These are phyloP conservation scores for Megatriorchis doriae DNA, from an alignment of 2,113 vertebrate genomes.

Conservation along the genomic window DNA sequence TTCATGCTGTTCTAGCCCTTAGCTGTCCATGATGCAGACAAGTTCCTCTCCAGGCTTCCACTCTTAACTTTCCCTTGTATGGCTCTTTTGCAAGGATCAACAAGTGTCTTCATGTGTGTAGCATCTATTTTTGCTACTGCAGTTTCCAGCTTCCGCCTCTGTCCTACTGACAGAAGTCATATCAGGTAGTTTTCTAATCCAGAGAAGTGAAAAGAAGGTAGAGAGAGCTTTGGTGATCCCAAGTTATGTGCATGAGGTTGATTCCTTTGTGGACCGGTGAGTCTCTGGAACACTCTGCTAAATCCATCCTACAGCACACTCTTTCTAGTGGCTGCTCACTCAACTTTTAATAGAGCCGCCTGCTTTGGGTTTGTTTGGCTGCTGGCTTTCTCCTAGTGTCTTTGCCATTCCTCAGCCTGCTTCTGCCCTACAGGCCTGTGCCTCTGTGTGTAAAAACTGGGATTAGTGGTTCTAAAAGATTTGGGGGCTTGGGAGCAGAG, in stretches of 20 bases:
- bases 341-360: accelerated
- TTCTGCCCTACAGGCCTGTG: neutral
- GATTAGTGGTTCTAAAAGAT: neutral
- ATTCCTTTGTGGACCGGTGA: neutral
- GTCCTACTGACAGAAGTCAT: neutral
- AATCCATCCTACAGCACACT: neutral
- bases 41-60: neutral
- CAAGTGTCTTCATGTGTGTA: accelerated
- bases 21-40: neutral
- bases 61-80: neutral
- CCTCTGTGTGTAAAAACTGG: neutral
- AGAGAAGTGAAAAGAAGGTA: neutral
- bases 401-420: neutral
- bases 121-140: neutral
- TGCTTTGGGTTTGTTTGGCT: neutral
- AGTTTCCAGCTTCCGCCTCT: neutral
- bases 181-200: neutral
- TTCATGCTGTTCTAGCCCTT: neutral
- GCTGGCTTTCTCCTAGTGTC: neutral
- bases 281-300: neutral
- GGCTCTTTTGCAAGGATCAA: neutral
- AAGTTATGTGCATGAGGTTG: neutral
- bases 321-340: neutral
- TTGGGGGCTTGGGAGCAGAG: neutral
- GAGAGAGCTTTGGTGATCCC: neutral